Percentiles rank a stretch among this genome's conserved stretches.
phyloP scores from a whole-genome alignment of 2,888 invertebrate genomes.

The Apocheima hispidaria region DNA sequence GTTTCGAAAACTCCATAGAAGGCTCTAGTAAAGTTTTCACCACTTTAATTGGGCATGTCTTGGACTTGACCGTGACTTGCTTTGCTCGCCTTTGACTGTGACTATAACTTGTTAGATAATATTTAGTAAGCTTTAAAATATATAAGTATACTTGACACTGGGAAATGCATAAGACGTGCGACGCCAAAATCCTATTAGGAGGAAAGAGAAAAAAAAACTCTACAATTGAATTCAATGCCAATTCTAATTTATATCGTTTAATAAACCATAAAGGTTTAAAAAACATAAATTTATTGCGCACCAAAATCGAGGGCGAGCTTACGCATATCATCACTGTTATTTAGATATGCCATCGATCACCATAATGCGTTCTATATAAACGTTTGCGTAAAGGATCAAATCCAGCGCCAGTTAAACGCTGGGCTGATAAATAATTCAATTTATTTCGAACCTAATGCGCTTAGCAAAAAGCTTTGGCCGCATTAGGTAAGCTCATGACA shows the following conservation, averaged over 20 bases:
- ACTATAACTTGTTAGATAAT: too few relatives aligned
- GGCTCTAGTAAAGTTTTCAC: neutral
- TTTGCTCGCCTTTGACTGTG: too few relatives aligned
- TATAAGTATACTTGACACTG: too few relatives aligned
- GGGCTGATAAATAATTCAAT: conserved; percentile 27
- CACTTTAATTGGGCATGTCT: too few relatives aligned
- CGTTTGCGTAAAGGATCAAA: conserved; percentile 33
- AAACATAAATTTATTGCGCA: conserved; percentile 6
- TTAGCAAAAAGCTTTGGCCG: conserved; percentile 16
- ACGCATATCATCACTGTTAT: conserved; percentile 12
- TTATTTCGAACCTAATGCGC: conserved; percentile 20
- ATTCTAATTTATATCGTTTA: neutral
- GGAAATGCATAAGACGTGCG: too few relatives aligned
- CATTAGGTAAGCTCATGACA: conserved; percentile 12
- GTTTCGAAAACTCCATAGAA: too few relatives aligned
- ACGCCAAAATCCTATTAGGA: too few relatives aligned
- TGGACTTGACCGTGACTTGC: too few relatives aligned
- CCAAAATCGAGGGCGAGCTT: conserved; percentile 7
- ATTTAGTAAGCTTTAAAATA: too few relatives aligned
- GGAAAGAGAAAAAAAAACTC: too few relatives aligned
- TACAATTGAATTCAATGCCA: too few relatives aligned
- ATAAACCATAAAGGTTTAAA: conserved; percentile 8
- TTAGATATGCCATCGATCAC: conserved; percentile 32
- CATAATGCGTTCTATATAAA: conserved; percentile 31
- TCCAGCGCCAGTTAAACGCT: conserved; percentile 10